These are phyloP conservation scores for Drosophila mayri DNA, from an alignment of 1,140 invertebrate genomes.

Conservation along the genomic window DNA sequence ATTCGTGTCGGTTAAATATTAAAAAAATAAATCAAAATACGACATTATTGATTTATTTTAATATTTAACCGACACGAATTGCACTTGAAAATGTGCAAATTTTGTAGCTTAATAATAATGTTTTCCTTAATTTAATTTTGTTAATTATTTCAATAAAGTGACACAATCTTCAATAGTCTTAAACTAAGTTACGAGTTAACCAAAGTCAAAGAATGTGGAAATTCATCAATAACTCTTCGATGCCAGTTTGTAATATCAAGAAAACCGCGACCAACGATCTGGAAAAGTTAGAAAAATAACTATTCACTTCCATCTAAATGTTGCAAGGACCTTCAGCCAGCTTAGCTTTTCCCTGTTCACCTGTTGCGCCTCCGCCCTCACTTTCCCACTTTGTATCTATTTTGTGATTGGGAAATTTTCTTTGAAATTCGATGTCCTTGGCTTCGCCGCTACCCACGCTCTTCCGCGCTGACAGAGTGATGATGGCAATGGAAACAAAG, in stretches of 20 bases:
- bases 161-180: too few relatives aligned
- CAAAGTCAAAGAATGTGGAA: too few relatives aligned
- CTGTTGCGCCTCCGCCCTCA: not conserved
- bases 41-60: too few relatives aligned
- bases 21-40: too few relatives aligned
- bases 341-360: slow-evolving; percentile 9
- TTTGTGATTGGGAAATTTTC: slow-evolving; percentile 2
- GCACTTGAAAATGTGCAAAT: too few relatives aligned
- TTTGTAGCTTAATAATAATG: too few relatives aligned
- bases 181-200: too few relatives aligned
- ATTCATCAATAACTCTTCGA: too few relatives aligned
- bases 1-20: too few relatives aligned
- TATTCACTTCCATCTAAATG: not conserved
- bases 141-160: too few relatives aligned
- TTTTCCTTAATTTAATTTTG: too few relatives aligned
- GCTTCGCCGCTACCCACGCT: slow-evolving; percentile 13
- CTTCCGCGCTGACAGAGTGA: not conserved
- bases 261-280: too few relatives aligned
- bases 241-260: not conserved
- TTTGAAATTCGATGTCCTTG: slow-evolving; percentile 54
- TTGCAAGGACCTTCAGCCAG: not conserved
- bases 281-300: not conserved
- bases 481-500: slow-evolving; percentile 3
- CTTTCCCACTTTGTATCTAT: not conserved
- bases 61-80: not conserved